Percentiles rank a stretch among this genome's conserved stretches.
phyloP scores from a whole-genome alignment of 2,888 invertebrate species.

The Agrotis ipsilon region DNA sequence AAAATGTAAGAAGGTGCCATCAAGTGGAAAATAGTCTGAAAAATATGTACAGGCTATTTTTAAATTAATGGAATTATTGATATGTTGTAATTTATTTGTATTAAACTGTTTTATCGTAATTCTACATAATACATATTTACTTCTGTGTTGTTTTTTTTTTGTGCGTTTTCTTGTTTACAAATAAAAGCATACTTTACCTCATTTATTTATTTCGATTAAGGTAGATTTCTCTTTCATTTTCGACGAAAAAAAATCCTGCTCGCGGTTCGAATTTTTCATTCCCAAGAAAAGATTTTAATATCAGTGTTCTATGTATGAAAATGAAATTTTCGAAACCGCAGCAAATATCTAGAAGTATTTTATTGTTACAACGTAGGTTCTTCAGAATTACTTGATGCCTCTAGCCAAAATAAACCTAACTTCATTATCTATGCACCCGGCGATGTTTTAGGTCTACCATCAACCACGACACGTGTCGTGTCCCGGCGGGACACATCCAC shows the following conservation, averaged over 20 bases:
- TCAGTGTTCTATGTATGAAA: too few species aligned
- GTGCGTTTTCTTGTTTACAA: too few species aligned
- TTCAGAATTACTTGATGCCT: too few species aligned
- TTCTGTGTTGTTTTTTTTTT: background rate
- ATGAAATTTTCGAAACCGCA: too few species aligned
- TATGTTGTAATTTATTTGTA: conserved; percentile 23
- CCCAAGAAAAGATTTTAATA: too few species aligned
- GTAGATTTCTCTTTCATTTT: too few species aligned
- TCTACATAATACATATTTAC: conserved; percentile 26
- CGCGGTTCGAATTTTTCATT: too few species aligned
- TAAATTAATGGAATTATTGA: background rate
- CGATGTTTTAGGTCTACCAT: too few species aligned
- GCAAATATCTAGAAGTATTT: background rate
- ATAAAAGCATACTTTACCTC: background rate
- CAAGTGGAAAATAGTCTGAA: conserved; percentile 36
- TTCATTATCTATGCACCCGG: background rate
- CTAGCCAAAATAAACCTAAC: background rate
- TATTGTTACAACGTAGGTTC: too few species aligned
- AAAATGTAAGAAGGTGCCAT: conserved; percentile 42
- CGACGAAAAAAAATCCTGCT: too few species aligned
- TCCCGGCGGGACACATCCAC: conserved; percentile 8
- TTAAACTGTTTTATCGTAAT: background rate
- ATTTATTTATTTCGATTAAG: background rate
- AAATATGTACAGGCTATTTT: conserved; percentile 9
- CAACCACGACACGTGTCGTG: background rate